Evolutionary conservation across 2,113 vertebrate genomes (phyloP).

Genomic region (Microcebus tavaratra): DNA sequence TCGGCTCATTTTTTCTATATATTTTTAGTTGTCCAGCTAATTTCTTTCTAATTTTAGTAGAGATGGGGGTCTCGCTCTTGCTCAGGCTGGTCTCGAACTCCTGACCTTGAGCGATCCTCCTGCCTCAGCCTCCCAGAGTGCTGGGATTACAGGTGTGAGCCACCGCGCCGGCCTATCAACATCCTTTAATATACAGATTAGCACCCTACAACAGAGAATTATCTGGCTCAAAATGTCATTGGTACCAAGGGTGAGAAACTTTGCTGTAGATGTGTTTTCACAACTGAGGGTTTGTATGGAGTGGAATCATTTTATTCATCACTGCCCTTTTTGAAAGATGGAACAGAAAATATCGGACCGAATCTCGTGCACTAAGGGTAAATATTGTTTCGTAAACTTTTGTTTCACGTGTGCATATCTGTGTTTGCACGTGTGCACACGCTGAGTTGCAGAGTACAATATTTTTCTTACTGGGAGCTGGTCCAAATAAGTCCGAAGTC

Average conservation of each 20-base stretch:
- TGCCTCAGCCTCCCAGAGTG: no score
- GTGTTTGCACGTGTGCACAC: no score
- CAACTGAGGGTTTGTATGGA: not conserved
- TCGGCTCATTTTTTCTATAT: no score
- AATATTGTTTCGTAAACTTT: not conserved
- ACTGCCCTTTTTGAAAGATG: not conserved
- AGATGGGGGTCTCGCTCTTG: no score
- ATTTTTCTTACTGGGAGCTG: not conserved
- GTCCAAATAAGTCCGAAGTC: not conserved
- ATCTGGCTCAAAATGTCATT: not conserved
- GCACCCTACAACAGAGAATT: not conserved
- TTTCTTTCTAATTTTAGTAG: no score
- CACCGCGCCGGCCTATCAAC: no score
- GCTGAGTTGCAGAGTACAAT: not conserved
- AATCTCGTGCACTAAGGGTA: not conserved
- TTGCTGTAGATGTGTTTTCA: not conserved
- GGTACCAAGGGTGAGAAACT: not conserved
- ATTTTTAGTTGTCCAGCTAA: no score
- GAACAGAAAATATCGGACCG: not conserved
- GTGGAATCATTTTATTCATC: not conserved
- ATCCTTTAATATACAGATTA: not conserved
- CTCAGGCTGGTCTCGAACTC: no score
- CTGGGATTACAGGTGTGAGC: no score
- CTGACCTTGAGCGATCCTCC: no score
- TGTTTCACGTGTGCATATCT: not conserved